Conservation (phyloP, 64 coral and sea anemone genomes). For the Acropora yongei region DNA sequence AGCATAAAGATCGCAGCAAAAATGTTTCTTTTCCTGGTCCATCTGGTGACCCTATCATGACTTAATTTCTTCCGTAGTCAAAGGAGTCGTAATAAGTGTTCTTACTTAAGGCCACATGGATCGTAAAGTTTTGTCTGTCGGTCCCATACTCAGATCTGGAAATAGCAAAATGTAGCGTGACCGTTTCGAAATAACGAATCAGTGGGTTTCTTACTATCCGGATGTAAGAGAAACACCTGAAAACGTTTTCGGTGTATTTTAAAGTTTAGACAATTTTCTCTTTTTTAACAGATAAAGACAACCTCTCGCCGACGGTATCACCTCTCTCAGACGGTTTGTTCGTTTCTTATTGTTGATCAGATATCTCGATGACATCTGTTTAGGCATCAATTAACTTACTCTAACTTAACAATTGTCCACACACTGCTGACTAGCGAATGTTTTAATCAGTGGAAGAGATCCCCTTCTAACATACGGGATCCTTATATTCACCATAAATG, state of each 20-base stretch:
- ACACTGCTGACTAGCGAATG: too few species aligned
- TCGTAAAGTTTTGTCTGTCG: background rate
- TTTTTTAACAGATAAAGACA: background rate
- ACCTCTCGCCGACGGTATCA: background rate
- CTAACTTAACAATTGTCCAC: too few species aligned
- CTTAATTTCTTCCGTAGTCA: background rate
- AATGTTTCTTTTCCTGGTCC: background rate
- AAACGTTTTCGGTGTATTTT: background rate
- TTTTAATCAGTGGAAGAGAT: too few species aligned
- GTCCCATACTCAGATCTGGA: too few species aligned
- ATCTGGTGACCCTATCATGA: constrained; percentile 1
- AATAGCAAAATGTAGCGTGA: too few species aligned
- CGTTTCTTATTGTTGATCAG: background rate
- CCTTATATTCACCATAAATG: too few species aligned
- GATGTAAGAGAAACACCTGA: background rate
- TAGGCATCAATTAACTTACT: background rate
- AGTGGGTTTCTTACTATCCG: too few species aligned
- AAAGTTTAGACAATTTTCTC: background rate
- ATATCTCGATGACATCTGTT: background rate
- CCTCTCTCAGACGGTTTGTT: constrained; percentile 19
- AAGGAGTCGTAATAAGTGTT: background rate
- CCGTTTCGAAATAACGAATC: too few species aligned
- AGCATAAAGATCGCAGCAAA: background rate
- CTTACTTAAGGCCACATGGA: background rate
- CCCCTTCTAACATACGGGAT: too few species aligned